Percentiles rank a stretch among this genome's conserved stretches.
These are phyloP conservation scores for Sylvilagus floridanus DNA, from an alignment of 2,797 vertebrate species.

Conservation along the genomic window DNA sequence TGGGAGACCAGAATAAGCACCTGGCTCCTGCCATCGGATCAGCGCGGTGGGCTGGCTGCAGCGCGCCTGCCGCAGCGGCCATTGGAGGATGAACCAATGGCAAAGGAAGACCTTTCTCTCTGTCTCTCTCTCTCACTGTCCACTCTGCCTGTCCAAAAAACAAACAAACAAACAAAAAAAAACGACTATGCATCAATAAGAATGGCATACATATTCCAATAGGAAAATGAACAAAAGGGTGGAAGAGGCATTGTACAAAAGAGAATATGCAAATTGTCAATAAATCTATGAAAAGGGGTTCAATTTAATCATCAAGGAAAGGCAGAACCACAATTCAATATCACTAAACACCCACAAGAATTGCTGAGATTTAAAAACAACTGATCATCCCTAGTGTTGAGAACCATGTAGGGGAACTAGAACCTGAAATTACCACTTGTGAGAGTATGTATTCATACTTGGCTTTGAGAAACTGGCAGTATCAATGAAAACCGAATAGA, in stretches of 20 bases:
- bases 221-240: conserved; percentile 28
- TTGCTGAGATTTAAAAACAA: neutral
- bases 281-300: neutral
- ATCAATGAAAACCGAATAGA: neutral
- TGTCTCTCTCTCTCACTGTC: too few species aligned
- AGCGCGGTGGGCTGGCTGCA: too few species aligned
- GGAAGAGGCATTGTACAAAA: neutral
- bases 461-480: conserved; percentile 1
- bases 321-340: neutral
- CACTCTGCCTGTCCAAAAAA: too few species aligned
- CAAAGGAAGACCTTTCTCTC: too few species aligned
- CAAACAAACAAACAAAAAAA: too few species aligned
- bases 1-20: too few species aligned
- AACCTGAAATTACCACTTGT: neutral
- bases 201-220: neutral
- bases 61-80: too few species aligned
- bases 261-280: neutral
- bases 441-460: neutral
- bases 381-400: neutral
- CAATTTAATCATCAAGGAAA: neutral
- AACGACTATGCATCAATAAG: neutral
- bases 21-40: too few species aligned
- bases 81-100: too few species aligned
- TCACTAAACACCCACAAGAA: neutral
- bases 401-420: neutral